A percentile compares a stretch with the other conserved stretches of the same genome.
Conservation (phyloP, 1,140 invertebrate genomes). For the Elymnias hypermnestra region DNA sequence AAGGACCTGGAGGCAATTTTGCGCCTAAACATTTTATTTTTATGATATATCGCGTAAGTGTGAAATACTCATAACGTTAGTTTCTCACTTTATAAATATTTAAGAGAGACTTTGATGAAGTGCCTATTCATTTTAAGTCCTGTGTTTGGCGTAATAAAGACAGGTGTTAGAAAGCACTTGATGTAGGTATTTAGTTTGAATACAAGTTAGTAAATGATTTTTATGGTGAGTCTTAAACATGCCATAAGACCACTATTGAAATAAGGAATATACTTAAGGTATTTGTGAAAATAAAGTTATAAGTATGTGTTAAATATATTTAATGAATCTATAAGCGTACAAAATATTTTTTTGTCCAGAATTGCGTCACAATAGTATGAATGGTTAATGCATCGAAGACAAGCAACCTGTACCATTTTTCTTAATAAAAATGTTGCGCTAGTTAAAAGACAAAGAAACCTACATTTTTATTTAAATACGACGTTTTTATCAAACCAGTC, state of each 20-base stretch:
- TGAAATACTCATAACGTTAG: conserved; percentile 5
- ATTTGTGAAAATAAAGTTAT: background rate
- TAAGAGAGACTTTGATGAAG: conserved; percentile 1
- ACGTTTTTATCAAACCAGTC: no score
- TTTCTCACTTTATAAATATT: conserved; percentile 1
- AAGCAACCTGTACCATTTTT: no score
- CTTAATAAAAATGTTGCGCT: no score
- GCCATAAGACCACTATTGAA: background rate
- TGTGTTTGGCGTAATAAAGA: background rate
- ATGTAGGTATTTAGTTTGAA: background rate
- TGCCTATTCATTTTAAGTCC: background rate
- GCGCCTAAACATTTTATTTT: background rate
- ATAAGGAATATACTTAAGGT: background rate
- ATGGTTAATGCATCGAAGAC: no score
- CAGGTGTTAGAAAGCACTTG: background rate
- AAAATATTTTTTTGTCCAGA: no score
- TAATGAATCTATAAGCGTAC: no score
- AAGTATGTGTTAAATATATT: background rate
- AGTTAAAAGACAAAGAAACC: no score
- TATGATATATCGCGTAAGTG: conserved; percentile 7
- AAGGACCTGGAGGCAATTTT: background rate
- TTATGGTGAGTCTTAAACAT: background rate
- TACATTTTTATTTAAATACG: no score
- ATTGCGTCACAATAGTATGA: no score
- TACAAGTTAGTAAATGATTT: background rate